Percentiles rank a stretch among this genome's conserved stretches.
These are phyloP conservation scores for Pseudolycoriella hygida DNA, from an alignment of 2,888 invertebrate species.

Conservation along the genomic window DNA sequence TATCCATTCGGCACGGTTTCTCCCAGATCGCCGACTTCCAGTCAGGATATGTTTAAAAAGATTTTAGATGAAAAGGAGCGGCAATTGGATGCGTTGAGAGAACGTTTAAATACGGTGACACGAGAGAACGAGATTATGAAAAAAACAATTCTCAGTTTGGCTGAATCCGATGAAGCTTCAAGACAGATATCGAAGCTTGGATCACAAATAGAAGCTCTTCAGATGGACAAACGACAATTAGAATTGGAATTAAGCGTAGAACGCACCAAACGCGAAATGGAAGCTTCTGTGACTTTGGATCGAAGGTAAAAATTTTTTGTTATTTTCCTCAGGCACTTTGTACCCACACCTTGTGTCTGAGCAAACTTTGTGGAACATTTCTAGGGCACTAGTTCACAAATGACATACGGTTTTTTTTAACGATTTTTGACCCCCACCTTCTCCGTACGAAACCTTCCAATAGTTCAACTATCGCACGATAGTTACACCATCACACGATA, in stretches of 20 bases:
- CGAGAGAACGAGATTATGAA: conserved; percentile 47
- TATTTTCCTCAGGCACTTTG: conserved; percentile 18
- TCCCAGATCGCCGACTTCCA: conserved; percentile 13
- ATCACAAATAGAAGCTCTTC: conserved; percentile 31
- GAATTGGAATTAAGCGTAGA: conserved; percentile 29
- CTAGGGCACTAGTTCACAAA: no score
- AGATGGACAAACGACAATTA: conserved; percentile 31
- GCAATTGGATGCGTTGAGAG: conserved; percentile 44
- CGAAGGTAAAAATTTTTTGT: conserved; percentile 22
- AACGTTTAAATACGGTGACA: conserved; percentile 38
- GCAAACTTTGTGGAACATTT: no score
- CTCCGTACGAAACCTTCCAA: no score
- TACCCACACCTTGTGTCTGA: no score
- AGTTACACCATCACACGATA: no score
- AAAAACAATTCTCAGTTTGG: conserved; percentile 46
- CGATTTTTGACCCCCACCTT: no score
- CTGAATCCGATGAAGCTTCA: conserved; percentile 39
- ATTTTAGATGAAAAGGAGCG: conserved; percentile 54
- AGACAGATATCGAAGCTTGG: conserved; percentile 25
- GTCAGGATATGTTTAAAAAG: conserved; percentile 43
- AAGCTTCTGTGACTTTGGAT: conserved; percentile 33
- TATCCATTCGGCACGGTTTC: conserved; percentile 1
- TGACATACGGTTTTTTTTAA: no score
- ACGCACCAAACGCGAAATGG: conserved; percentile 30
- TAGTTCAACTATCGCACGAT: no score